Base-by-base conservation (phyloP, 1,140 invertebrate species). In the Drosophila auraria region DNA sequence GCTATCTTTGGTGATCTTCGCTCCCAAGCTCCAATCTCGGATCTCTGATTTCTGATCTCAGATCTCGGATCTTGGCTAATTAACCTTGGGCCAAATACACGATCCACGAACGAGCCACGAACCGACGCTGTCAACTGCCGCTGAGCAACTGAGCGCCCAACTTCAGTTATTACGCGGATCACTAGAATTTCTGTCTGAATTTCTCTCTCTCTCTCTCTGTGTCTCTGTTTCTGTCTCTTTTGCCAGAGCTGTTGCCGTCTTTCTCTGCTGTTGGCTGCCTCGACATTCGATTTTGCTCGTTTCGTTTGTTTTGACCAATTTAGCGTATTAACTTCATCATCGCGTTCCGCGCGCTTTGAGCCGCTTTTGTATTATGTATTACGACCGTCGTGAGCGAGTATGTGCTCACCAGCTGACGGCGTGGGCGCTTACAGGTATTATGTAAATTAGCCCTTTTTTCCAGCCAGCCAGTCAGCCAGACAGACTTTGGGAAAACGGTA, bases 251-350 rank as follows among this genome's bases (percentile, higher is more conserved):
- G 15, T 57, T 6, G 50, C 57, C 58, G 6, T 45, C 61, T 72
- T 53, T 79, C 25, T 73, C 11, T 38, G 1, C 20, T 23, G 27
- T 14, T 30, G 38, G 38, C 30, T 38, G 44, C 72, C 65, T 30
- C 49, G 49, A 72, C 68, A 61, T 74, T 75, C 58, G 40, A 61
- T 42, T 66, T 71, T 44, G 57, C 45, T 47, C 64, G 59, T 42
- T 79, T 69, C 61, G 76, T 82, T 90, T 89, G 86, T 90, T 89
- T 89, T 89, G 84, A 89, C 84, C 84, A 89, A 89, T 82, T 89
- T 82, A 65, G 81, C 84, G 86, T 81, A 89, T 75, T 77, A 87
- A 83, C 84, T 61, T 87, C 84, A 89, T 87, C 64, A 83, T 81
- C 62, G 56, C 17, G 84, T 74, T 81, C 68, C 62, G 65, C 56